Evolutionary conservation across 2,113 vertebrate genomes (phyloP).

Genomic region (Crypturellus undulatus): DNA sequence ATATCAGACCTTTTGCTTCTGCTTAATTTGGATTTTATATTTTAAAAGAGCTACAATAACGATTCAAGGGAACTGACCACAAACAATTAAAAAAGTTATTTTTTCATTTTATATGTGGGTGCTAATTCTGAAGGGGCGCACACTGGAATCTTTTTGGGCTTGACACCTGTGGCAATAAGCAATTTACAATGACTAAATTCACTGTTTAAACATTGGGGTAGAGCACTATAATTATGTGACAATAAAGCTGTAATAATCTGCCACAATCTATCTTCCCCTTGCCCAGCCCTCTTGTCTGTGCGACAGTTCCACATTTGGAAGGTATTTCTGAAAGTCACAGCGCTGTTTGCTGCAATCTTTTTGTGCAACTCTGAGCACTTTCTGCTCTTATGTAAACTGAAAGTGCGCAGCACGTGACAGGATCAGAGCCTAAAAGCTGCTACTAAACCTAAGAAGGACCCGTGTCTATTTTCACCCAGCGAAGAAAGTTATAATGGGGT

Average conservation of each 20-base stretch:
- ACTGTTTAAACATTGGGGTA: conserved; percentile 64
- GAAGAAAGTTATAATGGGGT: conserved; percentile 7
- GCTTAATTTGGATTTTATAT: not conserved
- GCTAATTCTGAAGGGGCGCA: conserved; percentile 26
- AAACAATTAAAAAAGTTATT: conserved; percentile 35
- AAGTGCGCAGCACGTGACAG: not conserved
- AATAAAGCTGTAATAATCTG: conserved; percentile 70
- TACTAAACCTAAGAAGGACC: not conserved
- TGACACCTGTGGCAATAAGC: conserved; percentile 71
- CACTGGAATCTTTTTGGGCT: conserved; percentile 52
- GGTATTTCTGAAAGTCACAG: conserved; percentile 55
- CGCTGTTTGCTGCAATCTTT: conserved; percentile 20
- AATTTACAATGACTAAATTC: conserved; percentile 62
- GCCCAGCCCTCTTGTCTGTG: conserved; percentile 68
- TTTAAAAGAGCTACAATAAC: not conserved
- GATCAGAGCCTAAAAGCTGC: not conserved
- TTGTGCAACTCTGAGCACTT: not conserved
- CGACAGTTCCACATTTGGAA: conserved; percentile 56
- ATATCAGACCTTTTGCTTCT: not conserved
- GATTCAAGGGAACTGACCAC: conserved; percentile 1
- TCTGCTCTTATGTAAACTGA: not conserved
- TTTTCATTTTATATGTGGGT: conserved; percentile 16
- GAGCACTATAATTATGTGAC: conserved; percentile 67
- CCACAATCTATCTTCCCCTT: conserved; percentile 64
- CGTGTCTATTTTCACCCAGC: not conserved